Percentiles rank a stretch among this genome's conserved stretches.
These are phyloP conservation scores for Ptychoptera contaminata DNA, from an alignment of 2,888 invertebrate species.

Conservation along the genomic window DNA sequence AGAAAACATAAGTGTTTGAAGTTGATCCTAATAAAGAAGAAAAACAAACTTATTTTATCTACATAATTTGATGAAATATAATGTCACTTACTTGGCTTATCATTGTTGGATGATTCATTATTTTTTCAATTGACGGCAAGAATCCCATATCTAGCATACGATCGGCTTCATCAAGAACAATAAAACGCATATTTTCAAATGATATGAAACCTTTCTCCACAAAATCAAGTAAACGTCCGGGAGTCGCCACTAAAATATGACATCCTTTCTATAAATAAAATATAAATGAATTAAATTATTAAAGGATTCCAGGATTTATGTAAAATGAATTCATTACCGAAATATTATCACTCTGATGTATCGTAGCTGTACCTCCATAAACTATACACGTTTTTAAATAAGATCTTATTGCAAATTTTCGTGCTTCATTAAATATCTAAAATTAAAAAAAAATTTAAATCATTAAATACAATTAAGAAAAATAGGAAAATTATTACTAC, in stretches of 20 bases:
- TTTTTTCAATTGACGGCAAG: slow-evolving; percentile 82
- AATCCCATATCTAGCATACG: slow-evolving; percentile 99
- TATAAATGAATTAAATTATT: slow-evolving; percentile 1
- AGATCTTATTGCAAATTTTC: slow-evolving; percentile 64
- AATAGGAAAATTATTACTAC: slow-evolving; percentile 8
- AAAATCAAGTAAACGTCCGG: slow-evolving; percentile 92
- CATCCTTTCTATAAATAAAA: slow-evolving; percentile 51
- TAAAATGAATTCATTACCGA: slow-evolving; percentile 19
- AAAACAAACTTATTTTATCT: slow-evolving; percentile 4
- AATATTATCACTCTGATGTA: slow-evolving; percentile 49
- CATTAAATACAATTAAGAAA: too few species aligned
- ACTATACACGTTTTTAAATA: slow-evolving; percentile 56
- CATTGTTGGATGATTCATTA: slow-evolving; percentile 69
- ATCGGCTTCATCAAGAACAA: slow-evolving; percentile 97
- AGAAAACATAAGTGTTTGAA: slow-evolving; percentile 98
- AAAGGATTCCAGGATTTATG: too few species aligned
- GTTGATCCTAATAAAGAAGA: slow-evolving; percentile 43
- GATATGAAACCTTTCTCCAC: slow-evolving; percentile 83
- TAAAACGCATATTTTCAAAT: slow-evolving; percentile 70
- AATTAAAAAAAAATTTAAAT: too few species aligned
- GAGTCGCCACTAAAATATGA: slow-evolving; percentile 93
- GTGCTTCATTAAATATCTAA: slow-evolving; percentile 61
- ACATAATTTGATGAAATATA: neutral
- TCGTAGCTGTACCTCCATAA: slow-evolving; percentile 75
- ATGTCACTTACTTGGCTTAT: slow-evolving; percentile 46